Conservation (phyloP, 2,888 invertebrate genomes). For the Auanema freiburgensis region DNA sequence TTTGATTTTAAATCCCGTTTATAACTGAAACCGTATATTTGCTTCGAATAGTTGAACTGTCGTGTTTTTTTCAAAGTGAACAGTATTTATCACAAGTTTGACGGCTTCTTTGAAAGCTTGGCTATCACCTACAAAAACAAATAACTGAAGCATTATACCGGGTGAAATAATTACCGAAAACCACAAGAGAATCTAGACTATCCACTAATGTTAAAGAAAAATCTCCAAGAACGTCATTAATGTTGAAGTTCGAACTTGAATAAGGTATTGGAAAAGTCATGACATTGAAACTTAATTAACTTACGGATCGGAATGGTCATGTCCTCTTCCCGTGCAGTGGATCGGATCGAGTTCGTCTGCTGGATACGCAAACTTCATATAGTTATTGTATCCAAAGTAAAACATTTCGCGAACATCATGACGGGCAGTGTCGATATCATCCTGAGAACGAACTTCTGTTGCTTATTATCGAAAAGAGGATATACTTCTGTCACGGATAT, state of each 20-base stretch:
- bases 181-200: conserved; percentile 71
- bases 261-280: too few species aligned
- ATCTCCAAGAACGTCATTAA: conserved; percentile 74
- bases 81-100: conserved; percentile 69
- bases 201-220: conserved; percentile 73
- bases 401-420: conserved; percentile 58
- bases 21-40: conserved; percentile 69
- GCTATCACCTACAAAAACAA: conserved; percentile 54
- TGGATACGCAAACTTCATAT: conserved; percentile 73
- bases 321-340: conserved; percentile 72
- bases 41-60: conserved; percentile 75
- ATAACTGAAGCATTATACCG: not conserved
- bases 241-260: conserved; percentile 74
- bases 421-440: conserved; percentile 32
- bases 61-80: conserved; percentile 71
- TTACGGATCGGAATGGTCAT: conserved; percentile 72
- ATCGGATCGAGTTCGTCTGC: conserved; percentile 73
- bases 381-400: conserved; percentile 68
- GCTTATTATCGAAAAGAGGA: too few species aligned
- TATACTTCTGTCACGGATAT: too few species aligned
- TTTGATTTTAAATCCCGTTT: not conserved
- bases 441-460: conserved; percentile 15
- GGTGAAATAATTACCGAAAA: conserved; percentile 55
- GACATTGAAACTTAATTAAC: conserved; percentile 40
- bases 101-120: conserved; percentile 72